Percentiles rank a stretch among this genome's conserved stretches.
Conservation (phyloP, 2,888 invertebrate genomes). For the Tanytarsus gracilentus region DNA sequence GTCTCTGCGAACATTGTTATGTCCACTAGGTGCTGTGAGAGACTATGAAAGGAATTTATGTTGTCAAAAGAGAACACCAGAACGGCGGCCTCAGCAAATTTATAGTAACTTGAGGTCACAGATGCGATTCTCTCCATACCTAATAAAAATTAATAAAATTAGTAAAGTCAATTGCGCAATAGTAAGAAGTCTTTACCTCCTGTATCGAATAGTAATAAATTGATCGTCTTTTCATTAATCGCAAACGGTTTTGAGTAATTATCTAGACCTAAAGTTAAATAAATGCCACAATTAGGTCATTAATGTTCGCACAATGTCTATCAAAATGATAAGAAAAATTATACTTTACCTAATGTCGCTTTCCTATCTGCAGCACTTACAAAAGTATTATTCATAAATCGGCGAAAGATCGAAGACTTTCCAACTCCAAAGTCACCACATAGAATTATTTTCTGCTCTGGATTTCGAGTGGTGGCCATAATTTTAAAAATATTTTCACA, state of each 20-base stretch:
- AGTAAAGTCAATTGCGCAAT: not conserved
- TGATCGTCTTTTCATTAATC: slow-evolving; percentile 65
- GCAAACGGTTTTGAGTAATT: slow-evolving; percentile 76
- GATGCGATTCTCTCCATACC: slow-evolving; percentile 95
- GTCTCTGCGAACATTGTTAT: slow-evolving; percentile 83
- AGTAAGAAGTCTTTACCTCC: slow-evolving; percentile 43
- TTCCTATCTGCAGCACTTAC: slow-evolving; percentile 72
- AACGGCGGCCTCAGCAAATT: slow-evolving; percentile 90
- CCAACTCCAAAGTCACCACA: slow-evolving; percentile 95
- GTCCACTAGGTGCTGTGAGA: slow-evolving; percentile 86
- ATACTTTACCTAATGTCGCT: slow-evolving; percentile 60
- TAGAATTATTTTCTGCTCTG: slow-evolving; percentile 84
- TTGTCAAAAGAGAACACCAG: slow-evolving; percentile 85
- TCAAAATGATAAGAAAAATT: not conserved
- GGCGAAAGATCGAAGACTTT: slow-evolving; percentile 64
- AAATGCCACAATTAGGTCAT: not conserved
- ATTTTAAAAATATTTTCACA: slow-evolving; percentile 1
- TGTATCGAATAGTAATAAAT: slow-evolving; percentile 93
- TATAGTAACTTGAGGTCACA: slow-evolving; percentile 90
- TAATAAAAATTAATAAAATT: not conserved
- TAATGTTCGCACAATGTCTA: not conserved
- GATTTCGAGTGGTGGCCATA: slow-evolving; percentile 76
- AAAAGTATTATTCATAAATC: slow-evolving; percentile 84
- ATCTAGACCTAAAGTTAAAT: slow-evolving; percentile 54
- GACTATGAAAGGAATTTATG: slow-evolving; percentile 81